Evolutionary conservation across 2,797 vertebrate genomes (phyloP).

Genomic region (Phoeniculus purpureus): DNA sequence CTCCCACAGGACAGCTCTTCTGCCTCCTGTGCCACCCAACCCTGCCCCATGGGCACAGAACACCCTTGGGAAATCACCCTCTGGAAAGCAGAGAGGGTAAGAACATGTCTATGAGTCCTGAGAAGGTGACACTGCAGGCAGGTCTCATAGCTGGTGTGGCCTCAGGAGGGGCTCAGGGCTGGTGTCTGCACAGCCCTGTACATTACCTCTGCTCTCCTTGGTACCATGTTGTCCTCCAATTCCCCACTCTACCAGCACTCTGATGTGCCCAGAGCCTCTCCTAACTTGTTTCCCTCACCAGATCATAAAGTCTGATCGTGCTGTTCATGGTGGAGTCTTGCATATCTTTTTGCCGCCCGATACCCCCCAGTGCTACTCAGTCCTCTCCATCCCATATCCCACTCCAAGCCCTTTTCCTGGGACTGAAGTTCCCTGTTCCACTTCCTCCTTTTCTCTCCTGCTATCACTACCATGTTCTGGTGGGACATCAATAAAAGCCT

Average conservation of each 20-base stretch:
- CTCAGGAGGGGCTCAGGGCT: not conserved
- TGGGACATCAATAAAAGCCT: not conserved
- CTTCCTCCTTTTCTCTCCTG: not conserved
- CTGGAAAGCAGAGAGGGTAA: not conserved
- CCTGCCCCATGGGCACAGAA: fast-evolving
- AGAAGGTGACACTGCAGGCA: not conserved
- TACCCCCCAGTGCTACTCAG: fast-evolving
- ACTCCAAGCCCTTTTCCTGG: not conserved
- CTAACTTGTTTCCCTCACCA: not conserved
- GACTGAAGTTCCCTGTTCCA: not conserved
- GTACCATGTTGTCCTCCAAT: not conserved
- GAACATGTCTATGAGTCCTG: fast-evolving
- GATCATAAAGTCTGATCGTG: not conserved
- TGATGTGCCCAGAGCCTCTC: not conserved
- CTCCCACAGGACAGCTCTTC: fast-evolving
- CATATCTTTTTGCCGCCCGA: not conserved
- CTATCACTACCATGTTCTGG: not conserved
- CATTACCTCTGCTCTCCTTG: not conserved
- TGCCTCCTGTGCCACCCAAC: not conserved
- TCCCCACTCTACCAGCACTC: not conserved
- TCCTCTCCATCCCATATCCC: fast-evolving
- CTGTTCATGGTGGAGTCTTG: not conserved
- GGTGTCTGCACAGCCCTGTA: not conserved
- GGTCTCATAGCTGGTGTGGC: not conserved
- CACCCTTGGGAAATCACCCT: fast-evolving